These are phyloP conservation scores for Sminthurinus aureus DNA, from an alignment of 2,888 invertebrate species.

Conservation along the genomic window DNA sequence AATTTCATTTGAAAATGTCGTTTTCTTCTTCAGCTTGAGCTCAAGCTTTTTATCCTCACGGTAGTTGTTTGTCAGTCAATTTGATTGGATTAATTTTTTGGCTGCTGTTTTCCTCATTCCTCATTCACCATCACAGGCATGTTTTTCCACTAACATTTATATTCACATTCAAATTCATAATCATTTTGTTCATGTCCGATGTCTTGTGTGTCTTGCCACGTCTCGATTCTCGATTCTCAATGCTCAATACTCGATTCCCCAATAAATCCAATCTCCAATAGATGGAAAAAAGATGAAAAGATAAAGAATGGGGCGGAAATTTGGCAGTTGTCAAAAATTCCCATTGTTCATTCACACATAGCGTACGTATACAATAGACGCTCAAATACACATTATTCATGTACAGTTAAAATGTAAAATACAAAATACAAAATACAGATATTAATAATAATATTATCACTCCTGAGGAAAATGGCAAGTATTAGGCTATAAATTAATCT, in stretches of 20 bases:
- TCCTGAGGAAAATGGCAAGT: background rate
- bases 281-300: background rate
- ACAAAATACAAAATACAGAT: no score
- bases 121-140: background rate
- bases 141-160: background rate
- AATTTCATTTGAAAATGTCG: background rate
- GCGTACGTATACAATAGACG: background rate
- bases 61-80: slow-evolving; percentile 28
- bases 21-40: background rate
- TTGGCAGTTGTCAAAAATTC: background rate
- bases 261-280: no score
- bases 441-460: background rate
- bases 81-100: slow-evolving; percentile 25
- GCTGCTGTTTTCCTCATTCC: background rate
- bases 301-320: slow-evolving; percentile 13
- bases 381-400: background rate
- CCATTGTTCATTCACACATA: background rate
- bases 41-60: background rate
- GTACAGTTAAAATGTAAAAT: background rate
- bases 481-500: background rate
- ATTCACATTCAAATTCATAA: no score
- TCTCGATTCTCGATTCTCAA: background rate
- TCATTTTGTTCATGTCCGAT: background rate
- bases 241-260: background rate
- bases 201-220: background rate